Percentiles rank a stretch among this genome's conserved stretches.
Conservation (phyloP, 2,113 vertebrate species). For the Hippocampus mohnikei region DNA sequence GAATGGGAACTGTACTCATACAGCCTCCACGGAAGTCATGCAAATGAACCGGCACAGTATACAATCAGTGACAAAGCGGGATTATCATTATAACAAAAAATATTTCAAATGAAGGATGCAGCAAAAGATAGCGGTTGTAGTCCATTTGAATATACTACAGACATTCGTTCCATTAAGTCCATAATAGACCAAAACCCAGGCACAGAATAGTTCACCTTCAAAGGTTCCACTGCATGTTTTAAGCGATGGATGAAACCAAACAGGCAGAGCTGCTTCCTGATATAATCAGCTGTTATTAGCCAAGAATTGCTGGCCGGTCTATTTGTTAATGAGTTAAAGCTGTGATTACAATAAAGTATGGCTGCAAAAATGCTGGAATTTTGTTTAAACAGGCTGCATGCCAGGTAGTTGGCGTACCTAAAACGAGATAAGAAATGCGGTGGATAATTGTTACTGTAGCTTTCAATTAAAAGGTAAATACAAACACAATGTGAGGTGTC, state of each 20-base stretch:
- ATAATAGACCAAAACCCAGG: background rate
- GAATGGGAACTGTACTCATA: too few relatives aligned
- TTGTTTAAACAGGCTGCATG: slow-evolving; percentile 29
- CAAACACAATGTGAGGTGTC: background rate
- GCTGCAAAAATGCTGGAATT: background rate
- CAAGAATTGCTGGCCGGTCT: background rate
- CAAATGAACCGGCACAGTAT: too few relatives aligned
- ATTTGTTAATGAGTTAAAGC: background rate
- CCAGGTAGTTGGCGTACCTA: slow-evolving; percentile 12
- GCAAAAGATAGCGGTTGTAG: too few relatives aligned
- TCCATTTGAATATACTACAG: too few relatives aligned
- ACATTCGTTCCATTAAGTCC: too few relatives aligned
- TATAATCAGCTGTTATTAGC: background rate
- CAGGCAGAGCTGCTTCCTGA: background rate
- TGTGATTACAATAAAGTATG: background rate
- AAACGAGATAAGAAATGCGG: slow-evolving; percentile 25
- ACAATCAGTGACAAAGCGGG: too few relatives aligned
- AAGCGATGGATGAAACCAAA: background rate
- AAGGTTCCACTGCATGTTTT: background rate
- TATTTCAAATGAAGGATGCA: too few relatives aligned
- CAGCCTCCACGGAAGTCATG: too few relatives aligned
- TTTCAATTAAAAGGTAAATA: background rate
- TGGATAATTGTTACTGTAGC: background rate
- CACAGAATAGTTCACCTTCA: background rate
- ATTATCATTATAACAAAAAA: too few relatives aligned